Percentiles rank a stretch among this genome's conserved stretches.
phyloP scores from a whole-genome alignment of 2,888 invertebrate genomes.

The Beris morrisii region DNA sequence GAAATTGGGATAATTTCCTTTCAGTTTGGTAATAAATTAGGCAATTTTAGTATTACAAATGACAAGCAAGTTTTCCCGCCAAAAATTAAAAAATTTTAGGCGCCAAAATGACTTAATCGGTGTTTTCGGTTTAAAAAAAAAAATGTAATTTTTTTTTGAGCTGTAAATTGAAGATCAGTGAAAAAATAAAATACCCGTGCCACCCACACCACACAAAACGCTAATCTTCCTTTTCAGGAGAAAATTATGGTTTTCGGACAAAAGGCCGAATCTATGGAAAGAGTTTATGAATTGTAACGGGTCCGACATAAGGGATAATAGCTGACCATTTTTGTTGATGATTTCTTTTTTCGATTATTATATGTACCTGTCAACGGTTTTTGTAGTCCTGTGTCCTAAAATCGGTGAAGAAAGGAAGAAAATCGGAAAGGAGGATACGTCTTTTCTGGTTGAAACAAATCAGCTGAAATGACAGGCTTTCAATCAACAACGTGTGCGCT shows the following conservation, averaged over 20 bases:
- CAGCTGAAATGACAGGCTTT: no score
- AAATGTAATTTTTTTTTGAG: background rate
- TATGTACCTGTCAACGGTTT: no score
- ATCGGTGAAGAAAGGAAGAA: no score
- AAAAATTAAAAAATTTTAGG: slow-evolving; percentile 2
- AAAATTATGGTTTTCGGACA: slow-evolving; percentile 8
- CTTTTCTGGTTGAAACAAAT: no score
- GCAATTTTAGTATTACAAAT: background rate
- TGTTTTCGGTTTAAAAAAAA: background rate
- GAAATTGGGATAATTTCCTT: background rate
- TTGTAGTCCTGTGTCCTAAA: no score
- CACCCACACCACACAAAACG: slow-evolving; percentile 23
- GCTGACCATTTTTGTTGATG: no score
- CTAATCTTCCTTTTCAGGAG: slow-evolving; percentile 12
- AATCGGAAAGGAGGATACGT: no score
- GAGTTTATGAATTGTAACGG: slow-evolving; percentile 14
- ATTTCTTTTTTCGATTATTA: no score
- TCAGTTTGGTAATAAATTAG: no score
- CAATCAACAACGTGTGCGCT: no score
- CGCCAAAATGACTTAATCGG: slow-evolving; percentile 9
- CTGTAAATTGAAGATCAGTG: background rate
- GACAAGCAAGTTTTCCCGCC: slow-evolving; percentile 13
- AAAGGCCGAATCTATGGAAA: slow-evolving; percentile 5
- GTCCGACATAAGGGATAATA: background rate
- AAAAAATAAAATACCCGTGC: slow-evolving; percentile 18